Conservation (phyloP, 2,888 invertebrate genomes). For the Melinaea menophilus region DNA sequence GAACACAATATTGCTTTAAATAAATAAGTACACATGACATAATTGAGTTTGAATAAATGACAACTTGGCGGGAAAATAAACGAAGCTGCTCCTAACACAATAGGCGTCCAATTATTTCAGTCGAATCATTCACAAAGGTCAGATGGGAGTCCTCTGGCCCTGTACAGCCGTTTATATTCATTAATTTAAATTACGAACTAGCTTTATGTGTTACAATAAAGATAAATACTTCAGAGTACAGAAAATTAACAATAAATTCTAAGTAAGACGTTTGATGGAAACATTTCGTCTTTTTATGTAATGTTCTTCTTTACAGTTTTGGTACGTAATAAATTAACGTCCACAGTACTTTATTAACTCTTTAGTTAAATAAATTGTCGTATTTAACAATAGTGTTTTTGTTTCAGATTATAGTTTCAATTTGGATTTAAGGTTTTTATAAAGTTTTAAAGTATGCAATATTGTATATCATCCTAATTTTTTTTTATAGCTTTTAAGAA, state of each 20-base stretch:
- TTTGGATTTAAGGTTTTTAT: too few relatives aligned
- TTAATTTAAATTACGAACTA: constrained; percentile 32
- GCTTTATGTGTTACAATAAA: constrained; percentile 8
- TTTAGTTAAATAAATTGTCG: too few relatives aligned
- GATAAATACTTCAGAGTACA: background rate
- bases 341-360: too few relatives aligned
- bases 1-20: background rate
- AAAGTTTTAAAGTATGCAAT: too few relatives aligned
- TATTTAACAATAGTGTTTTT: too few relatives aligned
- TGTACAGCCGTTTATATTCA: constrained; percentile 25
- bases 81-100: constrained; percentile 22
- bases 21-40: constrained; percentile 1
- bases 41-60: constrained; percentile 21
- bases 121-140: constrained; percentile 33
- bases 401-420: too few relatives aligned
- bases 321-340: too few relatives aligned
- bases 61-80: constrained; percentile 19
- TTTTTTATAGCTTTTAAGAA: too few relatives aligned
- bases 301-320: too few relatives aligned
- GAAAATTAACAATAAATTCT: constrained; percentile 11
- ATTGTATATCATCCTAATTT: too few relatives aligned
- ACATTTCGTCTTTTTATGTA: too few relatives aligned
- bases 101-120: constrained; percentile 30
- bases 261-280: background rate
- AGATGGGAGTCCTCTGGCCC: constrained; percentile 20